These are phyloP conservation scores for Vidua macroura DNA, from an alignment of 2,113 vertebrate species.

Conservation along the genomic window DNA sequence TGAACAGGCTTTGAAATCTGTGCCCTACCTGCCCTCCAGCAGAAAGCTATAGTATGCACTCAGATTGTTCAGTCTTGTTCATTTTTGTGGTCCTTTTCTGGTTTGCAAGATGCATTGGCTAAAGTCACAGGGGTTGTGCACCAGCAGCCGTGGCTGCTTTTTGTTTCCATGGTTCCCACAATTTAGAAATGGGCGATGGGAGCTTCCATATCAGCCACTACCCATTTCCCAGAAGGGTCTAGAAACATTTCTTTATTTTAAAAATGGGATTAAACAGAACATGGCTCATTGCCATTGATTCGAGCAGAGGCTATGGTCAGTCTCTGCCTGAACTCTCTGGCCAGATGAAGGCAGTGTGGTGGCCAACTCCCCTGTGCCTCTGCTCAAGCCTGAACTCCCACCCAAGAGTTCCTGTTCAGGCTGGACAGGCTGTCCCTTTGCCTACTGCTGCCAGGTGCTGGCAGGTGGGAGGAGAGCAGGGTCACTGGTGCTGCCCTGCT, in stretches of 20 bases:
- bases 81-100: neutral
- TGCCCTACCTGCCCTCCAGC: neutral
- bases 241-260: neutral
- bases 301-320: neutral
- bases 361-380: neutral
- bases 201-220: neutral
- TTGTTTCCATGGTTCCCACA: conserved; percentile 78
- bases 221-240: neutral
- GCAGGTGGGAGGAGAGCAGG: accelerated
- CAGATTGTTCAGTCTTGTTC: neutral
- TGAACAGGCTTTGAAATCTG: neutral
- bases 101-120: conserved; percentile 32
- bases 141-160: conserved; percentile 70
- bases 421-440: neutral
- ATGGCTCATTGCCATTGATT: accelerated
- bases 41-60: neutral
- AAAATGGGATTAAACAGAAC: neutral
- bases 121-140: conserved; percentile 41
- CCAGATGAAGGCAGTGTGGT: neutral
- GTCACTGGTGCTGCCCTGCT: neutral
- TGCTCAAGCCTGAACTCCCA: neutral
- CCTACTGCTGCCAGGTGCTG: neutral
- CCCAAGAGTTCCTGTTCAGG: neutral
- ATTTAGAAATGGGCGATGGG: neutral
- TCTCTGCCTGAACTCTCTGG: neutral